Evolutionary conservation across 1,140 invertebrate species (phyloP), one percentile per base, ranked within the genome.

Genomic region (Drosophila orosa): DNA sequence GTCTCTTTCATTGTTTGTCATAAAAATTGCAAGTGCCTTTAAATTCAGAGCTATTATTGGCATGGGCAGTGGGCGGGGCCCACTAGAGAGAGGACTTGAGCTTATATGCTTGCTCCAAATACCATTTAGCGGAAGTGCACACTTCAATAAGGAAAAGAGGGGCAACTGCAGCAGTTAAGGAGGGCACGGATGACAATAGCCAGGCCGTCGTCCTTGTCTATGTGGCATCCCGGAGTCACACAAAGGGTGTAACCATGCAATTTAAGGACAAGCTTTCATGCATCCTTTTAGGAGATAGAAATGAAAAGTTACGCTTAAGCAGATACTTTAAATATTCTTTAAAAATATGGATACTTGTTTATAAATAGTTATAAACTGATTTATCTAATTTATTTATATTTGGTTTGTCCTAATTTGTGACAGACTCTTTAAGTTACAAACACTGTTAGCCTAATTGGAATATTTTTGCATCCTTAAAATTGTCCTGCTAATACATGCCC

Each of bases 81-180:
- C 35, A 47, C 31, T 24, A n/a, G 22, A 9, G 35, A 24, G 54
- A 25, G 27, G 55, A 15, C 25, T 42, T 74, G 55, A 80, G 77
- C 81, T 85, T 78, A 80, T 86, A 69, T 86, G 78, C 78, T 80
- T 81, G 82, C 81, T 69, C 82, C 82, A 86, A 85, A 85, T 85
- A 86, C 78, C 82, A 85, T 85, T 85, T 85, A 85, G 82, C 62
- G 78, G 69, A 85, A 85, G 82, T 81, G 78, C 82, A 72, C 82
- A 86, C 82, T 85, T 85, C 82, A 81, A 78, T 78, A 86, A 78
- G 74, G 60, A 78, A 80, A 86, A 31, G 74, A 42, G 78, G 55
- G 59, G 57, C 55, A 56, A 50, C 57, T 69, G 73, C 61, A 67
- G 59, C 66, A 60, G 45, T 60, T 50, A 47, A 58, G 75, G 63